Base-by-base conservation (phyloP, 2,797 vertebrate species). In the Mormyrus proboscirostris region DNA sequence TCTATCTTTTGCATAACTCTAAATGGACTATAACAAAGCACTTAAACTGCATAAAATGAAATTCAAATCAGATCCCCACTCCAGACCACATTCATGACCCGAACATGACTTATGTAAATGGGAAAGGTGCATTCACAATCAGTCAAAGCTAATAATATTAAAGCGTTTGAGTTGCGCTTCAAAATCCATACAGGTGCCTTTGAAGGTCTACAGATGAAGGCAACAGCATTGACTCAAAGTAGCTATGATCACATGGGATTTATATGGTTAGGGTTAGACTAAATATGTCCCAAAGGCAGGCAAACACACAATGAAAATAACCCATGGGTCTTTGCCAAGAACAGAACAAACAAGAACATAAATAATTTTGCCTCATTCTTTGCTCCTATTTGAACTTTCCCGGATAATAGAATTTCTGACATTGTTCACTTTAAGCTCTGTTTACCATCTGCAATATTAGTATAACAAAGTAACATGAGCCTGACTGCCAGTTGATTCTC, bases 41-140 rank as follows among this genome's bases (percentile, higher is more conserved):
- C 86, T 59, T 41, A 86, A 50, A 86, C 47, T 57, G 85, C 16
- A 55, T 33, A 33, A 87, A 87, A 87, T 55, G 33, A 57, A 33
- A 87, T 95, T 95, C 94, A 94, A 93, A 85, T 85, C 49, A 50
- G 83, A 85, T 49, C 49, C 47, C n/a, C 83, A 51, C 49, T 85
- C 83, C 83, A 85, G 22, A 85, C 44, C 49, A 38, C 51, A 38
- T 53, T 38, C 33, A 53, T 53, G 83, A 86, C 47, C 83, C 49
- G 22, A 51, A 53, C n/a, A 51, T 86, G 22, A 86, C 83, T 53
- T 86, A 79, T 79, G 73, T 41, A 79, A 79, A 79, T 79, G 73
- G 16, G 73, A 19, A 79, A 44, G 38, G 16, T 79, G 73, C 19
- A 44, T 41, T 44, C 73, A 79, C 73, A 44, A 44, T 73, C 65